A percentile compares a stretch with the other conserved stretches of the same genome.
Conservation (phyloP, 2,888 invertebrate genomes). For the Nymphalis c-album region DNA sequence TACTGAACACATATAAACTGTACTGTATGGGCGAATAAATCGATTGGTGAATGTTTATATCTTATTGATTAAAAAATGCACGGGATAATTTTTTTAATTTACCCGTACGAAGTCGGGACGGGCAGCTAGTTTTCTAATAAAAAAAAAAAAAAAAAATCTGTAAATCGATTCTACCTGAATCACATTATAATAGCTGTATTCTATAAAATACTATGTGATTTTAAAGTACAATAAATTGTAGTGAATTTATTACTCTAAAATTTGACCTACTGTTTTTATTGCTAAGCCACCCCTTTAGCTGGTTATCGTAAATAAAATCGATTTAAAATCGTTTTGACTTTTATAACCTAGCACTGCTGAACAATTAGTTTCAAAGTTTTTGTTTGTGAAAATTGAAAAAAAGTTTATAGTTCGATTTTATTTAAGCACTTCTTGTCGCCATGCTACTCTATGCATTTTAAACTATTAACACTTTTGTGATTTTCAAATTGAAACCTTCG, state of each 20-base stretch:
- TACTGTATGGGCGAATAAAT: too few species aligned
- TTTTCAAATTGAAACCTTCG: slow-evolving; percentile 43
- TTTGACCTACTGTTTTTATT: slow-evolving; percentile 71
- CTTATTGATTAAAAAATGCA: too few species aligned
- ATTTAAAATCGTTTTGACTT: slow-evolving; percentile 50
- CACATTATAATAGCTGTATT: not conserved
- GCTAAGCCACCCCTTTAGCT: slow-evolving; percentile 51
- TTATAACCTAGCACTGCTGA: slow-evolving; percentile 46
- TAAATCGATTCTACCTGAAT: not conserved
- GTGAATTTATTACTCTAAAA: slow-evolving; percentile 49
- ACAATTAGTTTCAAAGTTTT: slow-evolving; percentile 57
- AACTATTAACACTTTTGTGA: not conserved
- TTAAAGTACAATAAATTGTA: slow-evolving; percentile 25
- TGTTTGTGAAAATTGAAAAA: slow-evolving; percentile 48
- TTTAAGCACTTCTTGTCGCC: slow-evolving; percentile 57
- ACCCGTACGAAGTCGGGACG: too few species aligned
- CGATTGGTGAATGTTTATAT: too few species aligned
- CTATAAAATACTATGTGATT: not conserved
- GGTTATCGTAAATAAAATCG: slow-evolving; percentile 59
- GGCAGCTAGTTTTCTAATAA: too few species aligned
- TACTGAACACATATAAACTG: too few species aligned
- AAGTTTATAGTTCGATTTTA: slow-evolving; percentile 59
- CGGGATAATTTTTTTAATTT: too few species aligned
- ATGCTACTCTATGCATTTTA: slow-evolving; percentile 53
- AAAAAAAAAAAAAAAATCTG: too few species aligned